Evolutionary conservation across 1,140 invertebrate species (phyloP).

Genomic region (Branchinecta lindahli): DNA sequence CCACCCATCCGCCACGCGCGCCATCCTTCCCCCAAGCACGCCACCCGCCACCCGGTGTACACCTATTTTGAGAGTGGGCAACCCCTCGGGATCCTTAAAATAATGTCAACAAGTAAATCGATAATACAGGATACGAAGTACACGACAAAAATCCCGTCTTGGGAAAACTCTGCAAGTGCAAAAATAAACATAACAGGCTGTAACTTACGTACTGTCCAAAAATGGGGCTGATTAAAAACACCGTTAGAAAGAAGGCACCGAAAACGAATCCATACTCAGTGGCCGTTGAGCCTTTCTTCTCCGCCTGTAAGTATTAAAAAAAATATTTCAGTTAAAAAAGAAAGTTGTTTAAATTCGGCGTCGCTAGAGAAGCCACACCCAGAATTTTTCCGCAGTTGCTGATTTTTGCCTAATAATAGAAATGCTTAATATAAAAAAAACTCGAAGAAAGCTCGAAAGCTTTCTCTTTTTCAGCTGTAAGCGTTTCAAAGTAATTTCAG

Average conservation of each 20-base stretch:
- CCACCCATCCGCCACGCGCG: too few relatives aligned
- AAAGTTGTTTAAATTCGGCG: not conserved
- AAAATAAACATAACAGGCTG: too few relatives aligned
- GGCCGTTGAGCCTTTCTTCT: not conserved
- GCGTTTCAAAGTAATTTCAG: too few relatives aligned
- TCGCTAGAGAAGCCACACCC: not conserved
- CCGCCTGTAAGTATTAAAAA: not conserved
- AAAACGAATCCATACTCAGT: constrained; percentile 3
- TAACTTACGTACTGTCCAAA: constrained; percentile 10
- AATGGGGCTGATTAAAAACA: not conserved
- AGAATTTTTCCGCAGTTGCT: not conserved
- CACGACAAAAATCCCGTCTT: too few relatives aligned
- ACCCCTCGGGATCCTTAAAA: too few relatives aligned
- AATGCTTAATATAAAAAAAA: not conserved
- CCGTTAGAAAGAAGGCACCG: not conserved
- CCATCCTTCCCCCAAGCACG: too few relatives aligned
- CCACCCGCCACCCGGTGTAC: too few relatives aligned
- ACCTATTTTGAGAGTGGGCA: too few relatives aligned
- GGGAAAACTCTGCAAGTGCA: too few relatives aligned
- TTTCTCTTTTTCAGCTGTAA: not conserved
- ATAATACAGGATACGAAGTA: too few relatives aligned
- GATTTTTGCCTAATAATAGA: not conserved
- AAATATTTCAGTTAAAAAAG: not conserved
- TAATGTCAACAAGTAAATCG: too few relatives aligned
- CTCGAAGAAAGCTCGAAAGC: not conserved